Conservation (phyloP, 2,797 vertebrate species). For the Liparis tanakae region DNA sequence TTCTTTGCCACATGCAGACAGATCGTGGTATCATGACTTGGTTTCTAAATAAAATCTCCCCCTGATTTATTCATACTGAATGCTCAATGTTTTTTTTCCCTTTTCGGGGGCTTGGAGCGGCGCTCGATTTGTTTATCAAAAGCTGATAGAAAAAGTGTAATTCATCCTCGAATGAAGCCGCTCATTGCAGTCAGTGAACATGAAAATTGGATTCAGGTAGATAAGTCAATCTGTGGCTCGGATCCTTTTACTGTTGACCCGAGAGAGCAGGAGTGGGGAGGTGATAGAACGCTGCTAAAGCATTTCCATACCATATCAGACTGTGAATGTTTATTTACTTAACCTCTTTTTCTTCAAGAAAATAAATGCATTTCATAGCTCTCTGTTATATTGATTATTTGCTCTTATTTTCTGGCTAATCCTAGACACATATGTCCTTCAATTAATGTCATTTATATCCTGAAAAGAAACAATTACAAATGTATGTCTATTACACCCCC, state of each 20-base stretch:
- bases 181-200: conserved; percentile 85
- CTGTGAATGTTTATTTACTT: conserved; percentile 61
- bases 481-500: neutral
- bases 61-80: conserved; percentile 73
- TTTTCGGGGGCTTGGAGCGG: conserved; percentile 65
- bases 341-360: conserved; percentile 31
- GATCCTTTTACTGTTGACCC: conserved; percentile 82
- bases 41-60: conserved; percentile 50
- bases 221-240: conserved; percentile 83
- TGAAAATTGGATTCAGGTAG: conserved; percentile 86
- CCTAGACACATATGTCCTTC: conserved; percentile 8
- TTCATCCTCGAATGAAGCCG: conserved; percentile 81
- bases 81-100: conserved; percentile 57
- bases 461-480: conserved; percentile 10
- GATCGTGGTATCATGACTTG: conserved; percentile 39
- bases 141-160: conserved; percentile 82
- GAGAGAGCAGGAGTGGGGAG: conserved; percentile 52
- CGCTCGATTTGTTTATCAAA: conserved; percentile 83
- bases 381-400: neutral
- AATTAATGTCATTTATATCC: conserved; percentile 13
- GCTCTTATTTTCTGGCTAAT: conserved; percentile 17
- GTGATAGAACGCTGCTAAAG: conserved; percentile 40
- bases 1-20: conserved; percentile 30
- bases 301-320: conserved; percentile 57
- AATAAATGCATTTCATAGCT: conserved; percentile 12